These are phyloP conservation scores for Paedocypris micromegethes DNA, from an alignment of 2,797 vertebrate genomes.

Conservation along the genomic window DNA sequence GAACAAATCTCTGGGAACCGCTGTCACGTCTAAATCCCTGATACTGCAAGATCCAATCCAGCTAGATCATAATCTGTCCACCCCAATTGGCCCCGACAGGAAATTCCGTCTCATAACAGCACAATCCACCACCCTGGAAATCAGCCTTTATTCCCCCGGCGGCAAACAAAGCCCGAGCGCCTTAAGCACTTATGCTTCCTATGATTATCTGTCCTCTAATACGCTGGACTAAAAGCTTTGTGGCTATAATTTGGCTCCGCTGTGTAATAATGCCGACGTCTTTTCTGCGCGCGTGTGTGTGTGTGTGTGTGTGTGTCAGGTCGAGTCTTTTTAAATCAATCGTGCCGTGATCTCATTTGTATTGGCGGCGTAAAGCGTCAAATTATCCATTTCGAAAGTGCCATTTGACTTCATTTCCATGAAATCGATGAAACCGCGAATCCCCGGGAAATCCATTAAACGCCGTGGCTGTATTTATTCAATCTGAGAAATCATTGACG, in stretches of 20 bases:
- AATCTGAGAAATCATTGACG: too few relatives aligned
- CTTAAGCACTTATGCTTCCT: slow-evolving; percentile 16
- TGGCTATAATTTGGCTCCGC: slow-evolving; percentile 7
- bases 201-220: slow-evolving; percentile 19
- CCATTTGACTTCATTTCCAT: background rate
- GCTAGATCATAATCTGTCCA: slow-evolving; percentile 27
- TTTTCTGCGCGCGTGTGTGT: too few relatives aligned
- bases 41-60: slow-evolving; percentile 20
- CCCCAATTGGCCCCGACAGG: slow-evolving; percentile 8
- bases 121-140: slow-evolving; percentile 11
- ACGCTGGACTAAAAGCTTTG: slow-evolving; percentile 31
- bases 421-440: background rate
- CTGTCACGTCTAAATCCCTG: slow-evolving; percentile 12
- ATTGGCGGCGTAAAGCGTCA: slow-evolving; percentile 1
- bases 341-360: background rate
- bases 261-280: background rate
- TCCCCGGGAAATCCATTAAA: too few relatives aligned
- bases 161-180: slow-evolving; percentile 9
- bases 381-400: background rate
- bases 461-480: too few relatives aligned
- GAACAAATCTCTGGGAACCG: slow-evolving; percentile 11
- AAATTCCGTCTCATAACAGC: slow-evolving; percentile 18
- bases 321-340: too few relatives aligned
- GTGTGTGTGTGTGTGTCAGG: too few relatives aligned
- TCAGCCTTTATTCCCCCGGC: slow-evolving; percentile 9